phyloP scores from a whole-genome alignment of 1,140 invertebrate species.

The Atopsyche davidsoni region DNA sequence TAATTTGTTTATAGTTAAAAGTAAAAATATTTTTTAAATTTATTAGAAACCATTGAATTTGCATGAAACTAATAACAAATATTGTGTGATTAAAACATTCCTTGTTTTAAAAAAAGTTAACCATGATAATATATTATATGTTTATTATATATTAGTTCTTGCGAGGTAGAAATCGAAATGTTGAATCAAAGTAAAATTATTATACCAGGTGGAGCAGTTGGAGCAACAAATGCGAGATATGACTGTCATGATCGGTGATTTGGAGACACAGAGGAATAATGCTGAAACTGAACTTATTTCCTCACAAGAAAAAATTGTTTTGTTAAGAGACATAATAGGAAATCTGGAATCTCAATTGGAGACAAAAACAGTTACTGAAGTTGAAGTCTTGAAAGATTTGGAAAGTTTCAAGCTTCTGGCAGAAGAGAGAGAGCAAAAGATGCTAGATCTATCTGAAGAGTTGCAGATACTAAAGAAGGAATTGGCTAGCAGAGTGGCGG shows the following conservation, averaged over 20 bases:
- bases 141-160: no score
- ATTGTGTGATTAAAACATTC: no score
- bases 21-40: no score
- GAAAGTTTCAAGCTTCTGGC: slow-evolving; percentile 39
- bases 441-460: slow-evolving; percentile 38
- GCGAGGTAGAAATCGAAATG: no score
- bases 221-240: slow-evolving; percentile 64
- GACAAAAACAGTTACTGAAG: slow-evolving; percentile 50
- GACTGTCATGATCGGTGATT: slow-evolving; percentile 52
- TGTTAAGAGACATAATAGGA: slow-evolving; percentile 67
- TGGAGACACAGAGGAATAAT: slow-evolving; percentile 52
- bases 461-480: slow-evolving; percentile 39
- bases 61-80: no score
- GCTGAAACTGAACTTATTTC: slow-evolving; percentile 61
- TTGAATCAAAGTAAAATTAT: no score
- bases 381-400: slow-evolving; percentile 38
- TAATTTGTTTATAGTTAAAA: neutral
- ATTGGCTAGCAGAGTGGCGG: slow-evolving; percentile 33
- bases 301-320: slow-evolving; percentile 63
- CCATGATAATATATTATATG: no score
- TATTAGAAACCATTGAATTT: no score
- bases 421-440: slow-evolving; percentile 42
- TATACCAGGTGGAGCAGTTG: slow-evolving; percentile 57
- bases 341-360: slow-evolving; percentile 68
- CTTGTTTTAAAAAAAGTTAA: no score